A percentile compares a stretch with the other conserved stretches of the same genome.
These are phyloP conservation scores for Stictonetta naevosa DNA, from an alignment of 2,113 vertebrate species.

Conservation along the genomic window DNA sequence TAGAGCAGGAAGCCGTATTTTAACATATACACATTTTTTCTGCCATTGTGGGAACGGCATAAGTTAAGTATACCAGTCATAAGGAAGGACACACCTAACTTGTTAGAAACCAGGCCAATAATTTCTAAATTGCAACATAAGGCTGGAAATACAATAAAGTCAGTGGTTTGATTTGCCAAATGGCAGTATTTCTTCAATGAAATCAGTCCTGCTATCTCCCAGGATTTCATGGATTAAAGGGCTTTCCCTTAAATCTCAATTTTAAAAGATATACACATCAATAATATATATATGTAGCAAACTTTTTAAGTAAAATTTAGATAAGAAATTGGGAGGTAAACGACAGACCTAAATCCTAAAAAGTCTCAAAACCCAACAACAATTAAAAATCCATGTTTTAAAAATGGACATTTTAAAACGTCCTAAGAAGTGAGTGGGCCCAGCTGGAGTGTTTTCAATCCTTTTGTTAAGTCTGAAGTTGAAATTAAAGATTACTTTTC, in stretches of 20 bases:
- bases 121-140: background rate
- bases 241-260: background rate
- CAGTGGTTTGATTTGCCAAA: background rate
- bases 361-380: background rate
- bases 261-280: background rate
- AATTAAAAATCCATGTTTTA: background rate
- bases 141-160: background rate
- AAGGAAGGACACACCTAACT: background rate
- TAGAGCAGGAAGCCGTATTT: background rate
- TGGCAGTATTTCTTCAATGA: background rate
- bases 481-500: background rate
- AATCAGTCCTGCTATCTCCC: background rate
- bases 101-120: background rate
- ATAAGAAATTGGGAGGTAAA: background rate
- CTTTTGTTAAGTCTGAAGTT: background rate
- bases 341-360: background rate
- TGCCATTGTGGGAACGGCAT: background rate
- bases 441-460: background rate
- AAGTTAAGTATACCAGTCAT: background rate
- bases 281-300: background rate
- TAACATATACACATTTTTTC: fast-evolving
- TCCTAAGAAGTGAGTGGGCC: background rate
- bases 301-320: background rate
- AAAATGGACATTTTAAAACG: background rate
- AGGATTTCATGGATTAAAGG: background rate